Evolutionary conservation across 53 echinoderm and acorn worm genomes (phyloP).

Genomic region (Temnopleurus reevesii): DNA sequence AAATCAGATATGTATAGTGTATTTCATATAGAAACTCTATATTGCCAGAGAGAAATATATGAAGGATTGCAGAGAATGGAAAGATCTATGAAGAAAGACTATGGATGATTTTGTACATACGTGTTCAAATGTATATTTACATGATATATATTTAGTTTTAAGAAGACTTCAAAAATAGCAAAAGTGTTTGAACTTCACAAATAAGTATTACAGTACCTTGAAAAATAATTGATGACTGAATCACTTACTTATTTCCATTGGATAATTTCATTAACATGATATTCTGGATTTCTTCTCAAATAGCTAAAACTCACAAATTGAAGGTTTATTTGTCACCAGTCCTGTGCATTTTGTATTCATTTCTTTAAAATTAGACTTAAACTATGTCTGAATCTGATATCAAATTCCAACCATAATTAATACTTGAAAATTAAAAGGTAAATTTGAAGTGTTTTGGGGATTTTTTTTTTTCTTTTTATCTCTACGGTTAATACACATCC

Average conservation of each 20-base stretch:
- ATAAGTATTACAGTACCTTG: neutral
- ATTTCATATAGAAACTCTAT: slow-evolving; percentile 49
- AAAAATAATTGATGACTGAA: neutral
- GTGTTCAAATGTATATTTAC: slow-evolving; percentile 51
- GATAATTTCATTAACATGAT: too few relatives aligned
- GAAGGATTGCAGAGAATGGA: neutral
- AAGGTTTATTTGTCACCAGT: too few relatives aligned
- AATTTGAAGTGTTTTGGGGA: neutral
- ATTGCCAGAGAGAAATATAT: slow-evolving; percentile 27
- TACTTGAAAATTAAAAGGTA: too few relatives aligned
- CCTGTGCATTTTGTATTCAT: too few relatives aligned
- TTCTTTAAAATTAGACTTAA: too few relatives aligned
- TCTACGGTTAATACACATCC: neutral
- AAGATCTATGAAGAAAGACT: slow-evolving; percentile 50
- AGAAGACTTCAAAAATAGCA: slow-evolving; percentile 28
- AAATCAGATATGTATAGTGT: slow-evolving; percentile 32
- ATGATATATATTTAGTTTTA: slow-evolving; percentile 55
- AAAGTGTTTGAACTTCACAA: slow-evolving; percentile 39
- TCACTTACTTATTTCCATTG: too few relatives aligned
- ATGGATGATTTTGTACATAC: slow-evolving; percentile 36
- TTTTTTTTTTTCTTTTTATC: neutral
- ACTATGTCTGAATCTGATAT: too few relatives aligned
- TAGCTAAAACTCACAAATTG: too few relatives aligned
- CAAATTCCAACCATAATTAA: too few relatives aligned
- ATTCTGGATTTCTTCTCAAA: too few relatives aligned